A percentile compares a stretch with the other conserved stretches of the same genome.
phyloP scores from a whole-genome alignment of 1,140 invertebrate species.

The Listronotus oregonensis region DNA sequence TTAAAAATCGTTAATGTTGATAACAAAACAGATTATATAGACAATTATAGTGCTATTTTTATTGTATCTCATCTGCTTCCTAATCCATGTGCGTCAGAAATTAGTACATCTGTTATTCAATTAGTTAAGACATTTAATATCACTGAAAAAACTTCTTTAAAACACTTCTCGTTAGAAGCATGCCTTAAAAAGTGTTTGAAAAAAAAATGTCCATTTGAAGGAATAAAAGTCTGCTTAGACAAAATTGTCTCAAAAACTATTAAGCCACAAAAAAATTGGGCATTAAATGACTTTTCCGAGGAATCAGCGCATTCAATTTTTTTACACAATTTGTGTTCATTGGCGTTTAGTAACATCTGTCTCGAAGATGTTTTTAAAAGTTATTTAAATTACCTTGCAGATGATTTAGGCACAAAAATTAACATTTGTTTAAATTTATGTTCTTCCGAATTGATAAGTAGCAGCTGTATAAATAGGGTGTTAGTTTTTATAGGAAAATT shows the following conservation, averaged over 20 bases:
- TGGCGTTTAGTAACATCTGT: background rate
- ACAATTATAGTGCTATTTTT: constrained; percentile 43
- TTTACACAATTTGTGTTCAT: background rate
- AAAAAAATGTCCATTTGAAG: constrained; percentile 41
- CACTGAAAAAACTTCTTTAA: constrained; percentile 4
- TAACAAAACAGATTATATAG: constrained; percentile 18
- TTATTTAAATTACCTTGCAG: background rate
- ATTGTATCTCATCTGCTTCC: constrained; percentile 36
- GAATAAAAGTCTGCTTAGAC: constrained; percentile 43
- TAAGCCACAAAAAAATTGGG: constrained; percentile 20
- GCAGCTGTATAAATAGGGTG: background rate
- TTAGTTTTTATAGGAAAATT: background rate
- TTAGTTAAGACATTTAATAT: constrained; percentile 53
- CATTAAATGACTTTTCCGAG: constrained; percentile 28
- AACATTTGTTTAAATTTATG: constrained; percentile 3
- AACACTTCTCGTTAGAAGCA: background rate
- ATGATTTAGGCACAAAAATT: background rate
- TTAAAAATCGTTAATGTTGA: background rate
- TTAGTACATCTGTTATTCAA: constrained; percentile 47
- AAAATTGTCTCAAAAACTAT: constrained; percentile 39
- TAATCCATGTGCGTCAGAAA: constrained; percentile 21
- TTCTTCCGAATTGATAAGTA: background rate
- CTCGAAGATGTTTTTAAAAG: background rate
- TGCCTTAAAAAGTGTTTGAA: constrained; percentile 26
- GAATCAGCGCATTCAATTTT: background rate